Evolutionary conservation across 2,113 vertebrate species (phyloP), one percentile per base, ranked within the genome.

Genomic region (Hemibagrus wyckioides): DNA sequence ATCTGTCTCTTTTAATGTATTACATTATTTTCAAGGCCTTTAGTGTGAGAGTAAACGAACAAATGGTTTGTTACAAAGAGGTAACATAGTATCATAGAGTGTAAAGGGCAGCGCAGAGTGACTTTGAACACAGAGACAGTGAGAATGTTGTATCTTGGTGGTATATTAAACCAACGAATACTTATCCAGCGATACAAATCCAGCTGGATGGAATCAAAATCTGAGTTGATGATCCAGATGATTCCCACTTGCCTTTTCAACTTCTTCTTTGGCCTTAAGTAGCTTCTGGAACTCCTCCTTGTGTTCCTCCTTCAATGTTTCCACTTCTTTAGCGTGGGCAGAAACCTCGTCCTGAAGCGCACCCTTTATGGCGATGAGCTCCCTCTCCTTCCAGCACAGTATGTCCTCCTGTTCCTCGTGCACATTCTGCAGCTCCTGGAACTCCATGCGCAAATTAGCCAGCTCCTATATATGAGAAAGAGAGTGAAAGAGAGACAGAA

Each of bases 311-410:
- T 96, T 98, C 76, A 99, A 94, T 67, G 92, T 94, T 75, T 97
- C 95, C 87, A 97, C 94, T 90, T 99, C 97, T 87, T 91, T 93
- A 81, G 98, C 97, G 0, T 99, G 98, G 65, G 93, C 96, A 83
- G 97, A 96, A n/a, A 99, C 96, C 90, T 99, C 98, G 73, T 99
- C 98, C 88, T 98, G 97, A 56, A 99, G 91, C 0, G 96, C 98
- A 44, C 96, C 97, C 91, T 97, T 97, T 89, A 99, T 93, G 87
- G 96, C 97, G 0, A 89, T 95, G 77, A 99, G 96, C 59, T 99
- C 97, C 8, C 96, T 93, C 88, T 99, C 97, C 44, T 94, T 94
- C 85, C 92, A 95, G 61, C 92, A 95, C 90, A 99, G 89, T 82
- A 96, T 89, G 30, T 99, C 97, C 91, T 98, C 97, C 91, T 97